Evolutionary conservation across 2,888 invertebrate species (phyloP).

Genomic region (Scaptomyza cyrtandrae): DNA sequence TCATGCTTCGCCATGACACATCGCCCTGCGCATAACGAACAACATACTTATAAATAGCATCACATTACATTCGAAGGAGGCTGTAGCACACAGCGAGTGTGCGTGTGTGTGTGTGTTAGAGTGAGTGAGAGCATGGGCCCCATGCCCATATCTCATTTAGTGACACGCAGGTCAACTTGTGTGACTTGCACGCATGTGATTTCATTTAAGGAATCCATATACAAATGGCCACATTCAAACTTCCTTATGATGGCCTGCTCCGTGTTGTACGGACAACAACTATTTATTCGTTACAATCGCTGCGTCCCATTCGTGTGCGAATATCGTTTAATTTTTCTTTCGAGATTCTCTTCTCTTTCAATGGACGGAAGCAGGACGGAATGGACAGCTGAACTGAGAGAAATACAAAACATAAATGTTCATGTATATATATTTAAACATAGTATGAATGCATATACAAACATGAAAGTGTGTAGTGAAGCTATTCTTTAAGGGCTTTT

Average conservation of each 20-base stretch:
- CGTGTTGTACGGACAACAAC: background rate
- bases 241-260: constrained; percentile 39
- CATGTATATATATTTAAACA: no score
- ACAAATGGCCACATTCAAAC: constrained; percentile 62
- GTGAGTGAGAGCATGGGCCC: constrained; percentile 5
- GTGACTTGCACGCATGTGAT: constrained; percentile 50
- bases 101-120: no score
- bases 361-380: constrained; percentile 18
- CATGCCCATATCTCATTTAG: constrained; percentile 33
- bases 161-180: constrained; percentile 39
- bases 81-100: background rate
- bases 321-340: constrained; percentile 41
- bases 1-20: constrained; percentile 57
- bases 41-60: constrained; percentile 65
- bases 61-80: constrained; percentile 10
- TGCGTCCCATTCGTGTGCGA: constrained; percentile 24
- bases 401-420: no score
- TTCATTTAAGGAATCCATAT: constrained; percentile 56
- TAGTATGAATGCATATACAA: background rate
- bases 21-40: constrained; percentile 52
- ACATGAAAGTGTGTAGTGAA: background rate
- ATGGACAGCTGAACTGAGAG: no score
- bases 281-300: constrained; percentile 15
- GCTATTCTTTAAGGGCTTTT: no score
- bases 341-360: background rate